Conservation (phyloP, 1,140 invertebrate genomes). For the Gonatopus flavifemur region DNA sequence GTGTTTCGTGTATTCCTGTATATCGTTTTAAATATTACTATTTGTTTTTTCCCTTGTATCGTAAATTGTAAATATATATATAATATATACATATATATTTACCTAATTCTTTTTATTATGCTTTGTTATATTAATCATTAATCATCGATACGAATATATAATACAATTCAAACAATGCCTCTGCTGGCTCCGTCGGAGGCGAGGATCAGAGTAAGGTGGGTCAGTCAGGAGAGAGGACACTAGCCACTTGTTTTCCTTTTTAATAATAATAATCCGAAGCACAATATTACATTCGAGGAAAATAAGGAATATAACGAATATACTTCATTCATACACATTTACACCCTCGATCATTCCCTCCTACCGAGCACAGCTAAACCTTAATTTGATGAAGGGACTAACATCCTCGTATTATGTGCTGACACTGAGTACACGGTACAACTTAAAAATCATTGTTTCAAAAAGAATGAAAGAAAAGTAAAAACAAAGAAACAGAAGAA, state of each 20-base stretch:
- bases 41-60: conserved; percentile 17
- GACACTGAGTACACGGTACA: conserved; percentile 56
- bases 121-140: conserved; percentile 51
- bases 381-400: conserved; percentile 54
- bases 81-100: conserved; percentile 44
- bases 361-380: conserved; percentile 46
- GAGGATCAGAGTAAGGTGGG: conserved; percentile 40
- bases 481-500: too few relatives aligned
- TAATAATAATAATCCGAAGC: conserved; percentile 23
- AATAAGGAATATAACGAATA: conserved; percentile 26
- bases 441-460: conserved; percentile 46
- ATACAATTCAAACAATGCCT: conserved; percentile 59
- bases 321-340: conserved; percentile 31
- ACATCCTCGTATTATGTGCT: conserved; percentile 54
- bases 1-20: too few relatives aligned
- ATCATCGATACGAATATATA: conserved; percentile 58
- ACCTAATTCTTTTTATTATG: conserved; percentile 57
- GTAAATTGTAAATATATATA: too few relatives aligned
- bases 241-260: too few relatives aligned
- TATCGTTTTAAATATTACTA: too few relatives aligned
- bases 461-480: conserved; percentile 22
- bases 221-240: conserved; percentile 26
- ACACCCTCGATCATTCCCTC: conserved; percentile 46
- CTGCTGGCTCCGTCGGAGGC: conserved; percentile 43
- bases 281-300: conserved; percentile 33